phyloP scores from a whole-genome alignment of 1,140 invertebrate species.

The Trissolcus basalis region DNA sequence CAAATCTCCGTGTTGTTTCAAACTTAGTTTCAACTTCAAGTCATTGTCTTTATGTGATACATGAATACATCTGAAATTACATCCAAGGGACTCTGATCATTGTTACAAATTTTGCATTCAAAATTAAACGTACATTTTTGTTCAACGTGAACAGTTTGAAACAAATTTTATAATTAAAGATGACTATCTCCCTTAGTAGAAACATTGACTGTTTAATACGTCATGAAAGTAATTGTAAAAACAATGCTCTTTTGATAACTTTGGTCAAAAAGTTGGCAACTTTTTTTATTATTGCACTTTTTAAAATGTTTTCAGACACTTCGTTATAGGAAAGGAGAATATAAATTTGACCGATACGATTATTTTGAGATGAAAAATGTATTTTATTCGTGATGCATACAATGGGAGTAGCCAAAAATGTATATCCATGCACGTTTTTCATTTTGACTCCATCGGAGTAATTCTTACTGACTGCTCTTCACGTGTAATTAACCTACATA shows the following conservation, averaged over 20 bases:
- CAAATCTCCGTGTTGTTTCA: constrained; percentile 44
- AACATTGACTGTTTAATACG: too few species aligned
- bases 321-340: too few species aligned
- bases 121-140: too few species aligned
- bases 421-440: constrained; percentile 43
- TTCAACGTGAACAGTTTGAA: too few species aligned
- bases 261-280: too few species aligned
- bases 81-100: not conserved
- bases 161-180: too few species aligned
- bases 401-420: constrained; percentile 33
- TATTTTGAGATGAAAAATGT: constrained; percentile 31
- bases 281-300: too few species aligned
- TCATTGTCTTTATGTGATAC: constrained; percentile 2
- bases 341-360: constrained; percentile 8
- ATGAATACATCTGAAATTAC: constrained; percentile 16
- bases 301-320: too few species aligned
- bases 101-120: not conserved
- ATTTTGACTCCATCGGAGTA: constrained; percentile 55
- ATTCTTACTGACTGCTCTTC: constrained; percentile 53
- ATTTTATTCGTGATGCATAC: constrained; percentile 20
- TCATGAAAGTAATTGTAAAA: too few species aligned
- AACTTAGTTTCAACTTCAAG: constrained; percentile 24
- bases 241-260: too few species aligned
- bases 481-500: constrained; percentile 63
- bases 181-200: too few species aligned